Evolutionary conservation across 2,888 invertebrate genomes (phyloP).

Genomic region (Philereme transversata): DNA sequence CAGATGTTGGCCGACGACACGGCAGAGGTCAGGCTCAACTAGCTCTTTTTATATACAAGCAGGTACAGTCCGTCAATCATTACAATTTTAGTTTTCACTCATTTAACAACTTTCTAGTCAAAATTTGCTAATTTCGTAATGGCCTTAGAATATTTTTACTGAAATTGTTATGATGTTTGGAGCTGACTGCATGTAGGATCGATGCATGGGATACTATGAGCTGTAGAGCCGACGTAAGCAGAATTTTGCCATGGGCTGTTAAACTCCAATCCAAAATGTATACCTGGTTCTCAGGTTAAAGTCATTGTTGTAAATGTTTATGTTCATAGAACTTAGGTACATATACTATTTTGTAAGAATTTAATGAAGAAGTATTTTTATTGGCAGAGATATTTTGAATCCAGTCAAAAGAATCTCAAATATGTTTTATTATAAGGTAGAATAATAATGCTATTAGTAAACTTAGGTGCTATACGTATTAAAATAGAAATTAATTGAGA

Average conservation of each 20-base stretch:
- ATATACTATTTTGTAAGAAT: neutral
- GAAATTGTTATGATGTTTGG: too few species aligned
- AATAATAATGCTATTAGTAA: neutral
- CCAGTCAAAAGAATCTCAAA: constrained; percentile 29
- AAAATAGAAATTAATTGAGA: neutral
- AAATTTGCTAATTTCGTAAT: too few species aligned
- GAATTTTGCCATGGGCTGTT: neutral
- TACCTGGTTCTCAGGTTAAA: neutral
- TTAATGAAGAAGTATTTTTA: neutral
- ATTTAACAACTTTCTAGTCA: too few species aligned
- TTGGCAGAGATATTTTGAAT: constrained; percentile 18
- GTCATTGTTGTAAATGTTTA: constrained; percentile 1
- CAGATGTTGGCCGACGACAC: constrained; percentile 71
- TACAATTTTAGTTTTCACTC: too few species aligned
- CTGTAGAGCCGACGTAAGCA: too few species aligned
- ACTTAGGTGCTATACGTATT: too few species aligned
- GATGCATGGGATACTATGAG: too few species aligned
- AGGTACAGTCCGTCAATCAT: too few species aligned
- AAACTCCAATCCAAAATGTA: neutral
- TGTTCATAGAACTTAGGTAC: constrained; percentile 1
- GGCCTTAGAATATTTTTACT: too few species aligned
- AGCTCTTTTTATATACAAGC: constrained; percentile 5
- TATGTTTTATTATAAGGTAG: constrained; percentile 1
- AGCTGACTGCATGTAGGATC: too few species aligned
- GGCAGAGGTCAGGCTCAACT: constrained; percentile 74